Percentiles rank a stretch among this genome's conserved stretches.
Conservation (phyloP, 2,888 invertebrate genomes). For the Dichetophora obliterata region DNA sequence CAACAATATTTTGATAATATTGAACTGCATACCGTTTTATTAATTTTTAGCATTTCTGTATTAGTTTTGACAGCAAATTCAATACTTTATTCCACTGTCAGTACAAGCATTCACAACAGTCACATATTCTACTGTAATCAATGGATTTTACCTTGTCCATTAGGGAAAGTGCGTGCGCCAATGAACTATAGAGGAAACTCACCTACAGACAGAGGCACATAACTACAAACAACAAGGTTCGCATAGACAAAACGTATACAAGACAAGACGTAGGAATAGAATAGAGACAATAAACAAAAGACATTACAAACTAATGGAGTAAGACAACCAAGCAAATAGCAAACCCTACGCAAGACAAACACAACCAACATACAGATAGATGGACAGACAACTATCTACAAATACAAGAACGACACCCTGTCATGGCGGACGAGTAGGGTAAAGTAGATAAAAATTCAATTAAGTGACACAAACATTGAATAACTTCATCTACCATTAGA, state of each 20-base stretch:
- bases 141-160: constrained; percentile 35
- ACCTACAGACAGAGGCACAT: not conserved
- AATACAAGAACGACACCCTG: not conserved
- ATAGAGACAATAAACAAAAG: constrained; percentile 34
- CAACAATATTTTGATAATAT: too few species aligned
- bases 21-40: too few species aligned
- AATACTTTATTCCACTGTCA: not conserved
- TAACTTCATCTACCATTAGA: constrained; percentile 33
- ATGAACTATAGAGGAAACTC: not conserved
- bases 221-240: not conserved
- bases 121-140: constrained; percentile 30
- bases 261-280: constrained; percentile 1
- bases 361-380: not conserved
- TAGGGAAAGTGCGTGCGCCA: constrained; percentile 33
- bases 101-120: constrained; percentile 2
- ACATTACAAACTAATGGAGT: constrained; percentile 39
- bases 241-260: not conserved
- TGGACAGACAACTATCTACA: not conserved
- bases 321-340: constrained; percentile 10
- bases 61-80: too few species aligned
- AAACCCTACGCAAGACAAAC: not conserved
- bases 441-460: constrained; percentile 43
- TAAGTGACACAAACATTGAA: constrained; percentile 43
- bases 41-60: too few species aligned
- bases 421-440: not conserved